Evolutionary conservation across 2,113 vertebrate genomes (phyloP).

Genomic region (Pholis gunnellus): DNA sequence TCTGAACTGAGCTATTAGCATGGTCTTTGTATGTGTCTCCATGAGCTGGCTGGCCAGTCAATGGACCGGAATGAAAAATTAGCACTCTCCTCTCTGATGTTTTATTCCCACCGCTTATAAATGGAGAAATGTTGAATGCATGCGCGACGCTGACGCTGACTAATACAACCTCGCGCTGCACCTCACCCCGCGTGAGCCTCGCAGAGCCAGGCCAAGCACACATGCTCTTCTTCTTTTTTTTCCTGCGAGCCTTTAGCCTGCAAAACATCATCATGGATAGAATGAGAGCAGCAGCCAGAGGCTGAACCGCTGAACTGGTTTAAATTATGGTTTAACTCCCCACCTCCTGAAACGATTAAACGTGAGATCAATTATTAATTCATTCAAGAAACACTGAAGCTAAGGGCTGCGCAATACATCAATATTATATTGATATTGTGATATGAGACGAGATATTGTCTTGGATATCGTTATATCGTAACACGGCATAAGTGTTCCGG

Average conservation of each 20-base stretch:
- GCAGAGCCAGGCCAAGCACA: neutral
- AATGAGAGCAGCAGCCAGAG: neutral
- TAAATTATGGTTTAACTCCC: neutral
- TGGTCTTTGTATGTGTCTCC: conserved; percentile 17
- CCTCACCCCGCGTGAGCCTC: neutral
- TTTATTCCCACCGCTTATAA: conserved; percentile 41
- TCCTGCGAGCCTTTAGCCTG: neutral
- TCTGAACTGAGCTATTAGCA: conserved; percentile 14
- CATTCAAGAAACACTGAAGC: neutral
- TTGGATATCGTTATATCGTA: neutral
- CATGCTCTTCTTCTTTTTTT: neutral
- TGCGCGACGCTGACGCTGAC: conserved; percentile 21
- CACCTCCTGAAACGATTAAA: neutral
- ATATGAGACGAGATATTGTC: no score
- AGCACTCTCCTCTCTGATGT: conserved; percentile 20
- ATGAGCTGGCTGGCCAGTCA: conserved; percentile 4
- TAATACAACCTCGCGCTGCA: neutral
- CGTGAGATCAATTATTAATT: neutral
- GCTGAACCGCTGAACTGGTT: neutral
- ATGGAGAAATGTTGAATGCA: conserved; percentile 3
- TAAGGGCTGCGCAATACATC: neutral
- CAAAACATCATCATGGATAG: neutral
- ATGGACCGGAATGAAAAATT: conserved; percentile 23
- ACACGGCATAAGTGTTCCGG: neutral
- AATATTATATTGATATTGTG: neutral